phyloP scores from a whole-genome alignment of 2,888 invertebrate species.

The Crossocerus cetratus region DNA sequence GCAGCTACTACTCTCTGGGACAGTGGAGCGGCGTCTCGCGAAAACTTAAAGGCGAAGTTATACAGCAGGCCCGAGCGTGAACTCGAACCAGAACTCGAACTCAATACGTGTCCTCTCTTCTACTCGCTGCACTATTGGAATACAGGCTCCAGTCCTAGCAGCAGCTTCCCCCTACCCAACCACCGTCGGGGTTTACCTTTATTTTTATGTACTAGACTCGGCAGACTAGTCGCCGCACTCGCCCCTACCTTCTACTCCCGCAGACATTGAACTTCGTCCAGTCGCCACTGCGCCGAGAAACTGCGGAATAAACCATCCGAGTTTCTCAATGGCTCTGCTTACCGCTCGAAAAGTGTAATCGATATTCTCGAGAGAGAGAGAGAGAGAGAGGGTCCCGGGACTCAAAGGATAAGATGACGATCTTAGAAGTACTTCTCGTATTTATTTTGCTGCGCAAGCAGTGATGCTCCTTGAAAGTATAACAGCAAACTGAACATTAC shows the following conservation, averaged over 20 bases:
- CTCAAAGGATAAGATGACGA: too few relatives aligned
- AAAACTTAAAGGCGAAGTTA: conserved; percentile 56
- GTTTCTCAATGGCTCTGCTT: background rate
- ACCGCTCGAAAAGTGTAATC: background rate
- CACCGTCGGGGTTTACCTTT: conserved; percentile 50
- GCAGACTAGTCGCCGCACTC: conserved; percentile 17
- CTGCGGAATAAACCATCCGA: conserved; percentile 19
- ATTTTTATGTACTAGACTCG: conserved; percentile 60
- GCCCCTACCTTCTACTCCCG: background rate
- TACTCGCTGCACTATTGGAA: conserved; percentile 23
- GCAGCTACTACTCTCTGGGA: conserved; percentile 41
- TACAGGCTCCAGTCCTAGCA: conserved; percentile 37
- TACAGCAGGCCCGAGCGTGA: conserved; percentile 22
- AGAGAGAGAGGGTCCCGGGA: background rate
- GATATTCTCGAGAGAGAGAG: conserved; percentile 3
- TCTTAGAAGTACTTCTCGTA: too few relatives aligned
- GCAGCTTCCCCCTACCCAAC: conserved; percentile 1
- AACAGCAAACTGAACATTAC: too few relatives aligned
- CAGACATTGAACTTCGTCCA: conserved; percentile 36
- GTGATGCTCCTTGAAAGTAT: too few relatives aligned
- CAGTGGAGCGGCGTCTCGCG: conserved; percentile 28
- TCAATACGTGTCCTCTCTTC: conserved; percentile 37
- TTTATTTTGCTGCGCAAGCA: too few relatives aligned
- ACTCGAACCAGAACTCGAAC: conserved; percentile 50
- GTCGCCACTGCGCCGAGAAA: background rate